These are phyloP conservation scores for Pelmatolapia mariae DNA, from an alignment of 2,113 vertebrate genomes.

Conservation along the genomic window DNA sequence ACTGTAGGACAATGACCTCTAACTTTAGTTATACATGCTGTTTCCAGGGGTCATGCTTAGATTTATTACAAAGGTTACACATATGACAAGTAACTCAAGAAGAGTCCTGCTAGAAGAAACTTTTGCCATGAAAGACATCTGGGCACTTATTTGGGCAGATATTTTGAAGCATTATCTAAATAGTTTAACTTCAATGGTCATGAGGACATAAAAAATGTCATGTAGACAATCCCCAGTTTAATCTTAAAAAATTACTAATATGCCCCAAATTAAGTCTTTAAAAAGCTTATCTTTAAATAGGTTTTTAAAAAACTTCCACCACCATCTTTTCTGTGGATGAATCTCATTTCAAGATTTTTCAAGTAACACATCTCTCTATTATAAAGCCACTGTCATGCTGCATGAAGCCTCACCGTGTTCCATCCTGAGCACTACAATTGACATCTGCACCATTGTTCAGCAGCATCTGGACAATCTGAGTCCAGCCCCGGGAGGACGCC, in stretches of 20 bases:
- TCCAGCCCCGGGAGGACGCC: conserved; percentile 91
- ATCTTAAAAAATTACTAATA: not conserved
- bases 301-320: not conserved
- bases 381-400: not conserved
- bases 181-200: not conserved
- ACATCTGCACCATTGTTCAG: conserved; percentile 94
- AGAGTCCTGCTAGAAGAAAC: not conserved
- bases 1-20: not conserved
- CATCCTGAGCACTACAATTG: conserved; percentile 96
- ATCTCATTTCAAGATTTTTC: not conserved
- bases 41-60: not conserved
- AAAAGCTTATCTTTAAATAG: not conserved
- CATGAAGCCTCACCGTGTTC: conserved; percentile 80
- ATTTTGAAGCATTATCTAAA: not conserved
- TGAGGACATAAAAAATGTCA: not conserved
- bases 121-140: not conserved
- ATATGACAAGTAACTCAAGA: not conserved
- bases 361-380: not conserved
- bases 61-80: not conserved
- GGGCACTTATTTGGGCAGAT: not conserved
- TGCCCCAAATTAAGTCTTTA: not conserved
- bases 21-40: not conserved
- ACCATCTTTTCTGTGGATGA: not conserved
- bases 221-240: not conserved
- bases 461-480: conserved; percentile 88